Percentiles rank a stretch among this genome's conserved stretches.
phyloP scores from a whole-genome alignment of 2,888 invertebrate genomes.

The Brassicogethes aeneus region DNA sequence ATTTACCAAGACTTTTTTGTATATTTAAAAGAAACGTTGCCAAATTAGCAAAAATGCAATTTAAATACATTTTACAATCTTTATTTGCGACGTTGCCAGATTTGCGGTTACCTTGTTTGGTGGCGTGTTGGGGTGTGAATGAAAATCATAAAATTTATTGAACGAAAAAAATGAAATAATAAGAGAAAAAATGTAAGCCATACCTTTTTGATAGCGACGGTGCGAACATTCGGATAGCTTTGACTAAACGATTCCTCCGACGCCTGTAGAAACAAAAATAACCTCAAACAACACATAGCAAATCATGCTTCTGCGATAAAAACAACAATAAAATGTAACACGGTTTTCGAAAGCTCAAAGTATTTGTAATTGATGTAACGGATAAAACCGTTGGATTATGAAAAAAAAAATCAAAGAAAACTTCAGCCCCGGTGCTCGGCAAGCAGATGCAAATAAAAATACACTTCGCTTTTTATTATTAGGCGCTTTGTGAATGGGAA shows the following conservation, averaged over 20 bases:
- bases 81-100: too few relatives aligned
- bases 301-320: constrained; percentile 17
- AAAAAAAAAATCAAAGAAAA: constrained; percentile 14
- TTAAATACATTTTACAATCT: too few relatives aligned
- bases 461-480: too few relatives aligned
- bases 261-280: constrained; percentile 46
- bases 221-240: constrained; percentile 69
- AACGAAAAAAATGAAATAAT: too few relatives aligned
- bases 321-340: constrained; percentile 16
- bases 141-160: too few relatives aligned
- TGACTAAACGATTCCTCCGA: constrained; percentile 58
- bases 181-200: too few relatives aligned
- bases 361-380: constrained; percentile 9
- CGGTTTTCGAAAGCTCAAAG: constrained; percentile 6
- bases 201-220: constrained; percentile 80
- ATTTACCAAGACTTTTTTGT: too few relatives aligned
- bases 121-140: too few relatives aligned
- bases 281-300: constrained; percentile 31
- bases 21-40: too few relatives aligned
- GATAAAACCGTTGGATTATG: constrained; percentile 17
- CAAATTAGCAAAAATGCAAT: too few relatives aligned
- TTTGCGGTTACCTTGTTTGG: too few relatives aligned
- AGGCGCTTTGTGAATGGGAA: too few relatives aligned
- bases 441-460: constrained; percentile 17
- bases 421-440: constrained; percentile 12